Evolutionary conservation across 2,797 vertebrate species (phyloP).

Genomic region (Sebastes hubbsi): DNA sequence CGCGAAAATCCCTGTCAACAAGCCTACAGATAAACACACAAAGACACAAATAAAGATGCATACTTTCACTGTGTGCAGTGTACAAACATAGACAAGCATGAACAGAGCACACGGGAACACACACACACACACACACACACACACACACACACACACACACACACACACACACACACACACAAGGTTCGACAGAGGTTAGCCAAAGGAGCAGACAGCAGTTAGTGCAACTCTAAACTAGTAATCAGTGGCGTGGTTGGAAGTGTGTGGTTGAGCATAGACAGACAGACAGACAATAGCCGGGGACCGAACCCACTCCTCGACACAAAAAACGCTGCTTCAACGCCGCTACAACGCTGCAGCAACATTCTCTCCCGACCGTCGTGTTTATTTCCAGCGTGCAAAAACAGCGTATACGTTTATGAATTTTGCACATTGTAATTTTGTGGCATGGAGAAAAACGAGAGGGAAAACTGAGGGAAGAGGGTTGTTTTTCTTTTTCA

Average conservation of each 20-base stretch:
- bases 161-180: conserved; percentile 47
- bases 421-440: conserved; percentile 84
- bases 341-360: conserved; percentile 34
- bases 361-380: conserved; percentile 51
- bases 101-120: conserved; percentile 55
- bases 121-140: too few relatives aligned
- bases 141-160: conserved; percentile 22
- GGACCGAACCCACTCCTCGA: conserved; percentile 58
- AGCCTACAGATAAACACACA: conserved; percentile 40
- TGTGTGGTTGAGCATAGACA: conserved; percentile 68
- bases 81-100: conserved; percentile 74
- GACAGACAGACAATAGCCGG: conserved; percentile 75
- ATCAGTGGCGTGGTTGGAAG: conserved; percentile 70
- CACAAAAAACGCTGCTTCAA: conserved; percentile 29
- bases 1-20: conserved; percentile 37
- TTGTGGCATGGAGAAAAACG: conserved; percentile 82
- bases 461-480: conserved; percentile 70
- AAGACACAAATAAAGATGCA: conserved; percentile 57
- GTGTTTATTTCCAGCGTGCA: conserved; percentile 80
- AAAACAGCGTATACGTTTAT: conserved; percentile 78
- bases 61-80: conserved; percentile 69
- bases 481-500: conserved; percentile 76
- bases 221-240: conserved; percentile 73
- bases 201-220: conserved; percentile 76
- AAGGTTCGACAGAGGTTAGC: conserved; percentile 72